phyloP scores from a whole-genome alignment of 1,140 invertebrate species.

The Brachionus manjavacas region DNA sequence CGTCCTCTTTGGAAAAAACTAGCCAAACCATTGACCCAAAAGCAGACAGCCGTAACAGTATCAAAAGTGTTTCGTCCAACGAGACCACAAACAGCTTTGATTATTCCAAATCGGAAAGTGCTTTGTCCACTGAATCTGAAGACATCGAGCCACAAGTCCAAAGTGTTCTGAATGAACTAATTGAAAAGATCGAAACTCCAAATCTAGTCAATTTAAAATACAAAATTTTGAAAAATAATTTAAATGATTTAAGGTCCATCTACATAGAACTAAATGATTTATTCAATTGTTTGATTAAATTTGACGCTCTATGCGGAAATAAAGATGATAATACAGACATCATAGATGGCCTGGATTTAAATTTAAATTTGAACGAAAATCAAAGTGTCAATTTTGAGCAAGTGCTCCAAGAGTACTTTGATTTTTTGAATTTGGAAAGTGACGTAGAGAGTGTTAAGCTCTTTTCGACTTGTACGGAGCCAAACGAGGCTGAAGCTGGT shows the following conservation, averaged over 20 bases:
- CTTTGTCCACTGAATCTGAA: neutral
- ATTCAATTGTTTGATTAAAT: neutral
- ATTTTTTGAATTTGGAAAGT: slow-evolving; percentile 33
- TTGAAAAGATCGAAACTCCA: neutral
- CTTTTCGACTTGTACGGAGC: neutral
- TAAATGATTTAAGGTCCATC: neutral
- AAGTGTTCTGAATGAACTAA: neutral
- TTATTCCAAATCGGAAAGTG: neutral
- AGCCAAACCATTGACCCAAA: neutral
- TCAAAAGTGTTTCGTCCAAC: neutral
- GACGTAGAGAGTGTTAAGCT: neutral
- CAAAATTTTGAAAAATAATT: neutral
- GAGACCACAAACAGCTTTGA: slow-evolving; percentile 16
- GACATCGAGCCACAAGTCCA: neutral
- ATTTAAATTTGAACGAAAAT: neutral
- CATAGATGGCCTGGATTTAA: neutral
- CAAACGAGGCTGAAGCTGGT: neutral
- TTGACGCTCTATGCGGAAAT: neutral
- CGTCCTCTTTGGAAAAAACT: neutral
- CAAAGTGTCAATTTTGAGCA: neutral
- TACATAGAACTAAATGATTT: slow-evolving; percentile 20
- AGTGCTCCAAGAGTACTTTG: slow-evolving; percentile 17
- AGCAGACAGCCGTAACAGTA: neutral
- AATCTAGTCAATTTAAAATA: neutral
- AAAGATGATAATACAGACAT: neutral